A percentile compares a stretch with the other conserved stretches of the same genome.
phyloP scores from a whole-genome alignment of 2,113 vertebrate genomes.

The Ammodramus savannarum region DNA sequence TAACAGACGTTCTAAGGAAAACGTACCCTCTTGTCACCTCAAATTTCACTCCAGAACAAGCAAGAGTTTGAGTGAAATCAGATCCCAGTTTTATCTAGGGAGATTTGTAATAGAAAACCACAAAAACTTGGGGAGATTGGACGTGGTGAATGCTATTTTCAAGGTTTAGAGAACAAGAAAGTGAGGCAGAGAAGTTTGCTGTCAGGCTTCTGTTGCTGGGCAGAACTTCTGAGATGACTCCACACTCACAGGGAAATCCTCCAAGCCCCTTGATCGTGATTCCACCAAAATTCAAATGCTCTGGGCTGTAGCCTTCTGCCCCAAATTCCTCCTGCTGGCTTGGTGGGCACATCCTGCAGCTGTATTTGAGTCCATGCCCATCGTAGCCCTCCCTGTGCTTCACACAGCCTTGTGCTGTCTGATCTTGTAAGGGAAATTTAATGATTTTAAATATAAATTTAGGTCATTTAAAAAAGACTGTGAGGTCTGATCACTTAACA shows the following conservation, averaged over 20 bases:
- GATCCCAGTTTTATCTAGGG: neutral
- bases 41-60: neutral
- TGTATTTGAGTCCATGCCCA: neutral
- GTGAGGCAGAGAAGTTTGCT: neutral
- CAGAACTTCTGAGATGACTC: neutral
- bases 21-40: neutral
- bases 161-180: neutral
- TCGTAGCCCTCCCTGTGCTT: accelerated
- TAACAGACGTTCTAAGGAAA: neutral
- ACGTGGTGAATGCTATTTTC: neutral
- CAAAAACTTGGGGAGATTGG: neutral
- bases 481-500: neutral
- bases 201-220: neutral
- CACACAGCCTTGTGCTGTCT: neutral
- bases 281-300: neutral
- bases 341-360: neutral
- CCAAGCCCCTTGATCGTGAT: neutral
- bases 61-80: neutral
- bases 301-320: neutral
- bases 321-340: neutral
- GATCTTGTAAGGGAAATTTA: neutral
- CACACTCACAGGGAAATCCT: neutral
- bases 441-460: neutral
- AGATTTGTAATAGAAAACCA: neutral
- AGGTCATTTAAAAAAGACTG: neutral